Evolutionary conservation across 2,797 vertebrate genomes (phyloP).

Genomic region (Echiichthys vipera): DNA sequence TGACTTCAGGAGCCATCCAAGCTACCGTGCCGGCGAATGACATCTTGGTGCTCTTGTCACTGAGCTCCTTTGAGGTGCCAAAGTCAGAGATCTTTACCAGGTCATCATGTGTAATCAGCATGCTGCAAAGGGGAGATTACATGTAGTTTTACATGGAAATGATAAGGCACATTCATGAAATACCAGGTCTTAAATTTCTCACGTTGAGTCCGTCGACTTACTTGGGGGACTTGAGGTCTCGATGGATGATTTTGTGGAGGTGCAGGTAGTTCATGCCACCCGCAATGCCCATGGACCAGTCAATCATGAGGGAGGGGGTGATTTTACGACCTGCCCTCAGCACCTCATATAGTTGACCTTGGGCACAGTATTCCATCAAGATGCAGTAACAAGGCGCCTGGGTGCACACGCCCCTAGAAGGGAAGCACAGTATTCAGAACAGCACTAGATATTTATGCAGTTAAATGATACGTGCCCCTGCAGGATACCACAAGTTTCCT

Average conservation of each 20-base stretch:
- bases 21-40: slow-evolving; percentile 97
- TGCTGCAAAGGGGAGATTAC: slow-evolving; percentile 79
- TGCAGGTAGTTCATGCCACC: slow-evolving; percentile 99
- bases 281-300: slow-evolving; percentile 98
- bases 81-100: slow-evolving; percentile 99
- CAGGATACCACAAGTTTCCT: slow-evolving; percentile 62
- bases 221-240: slow-evolving; percentile 98
- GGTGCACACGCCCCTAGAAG: slow-evolving; percentile 93
- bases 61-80: slow-evolving; percentile 95
- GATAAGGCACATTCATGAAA: not conserved
- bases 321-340: slow-evolving; percentile 94
- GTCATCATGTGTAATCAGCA: slow-evolving; percentile 97
- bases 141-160: not conserved
- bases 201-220: slow-evolving; percentile 69
- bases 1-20: slow-evolving; percentile 99
- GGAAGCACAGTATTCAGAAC: slow-evolving; percentile 21
- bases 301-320: slow-evolving; percentile 93
- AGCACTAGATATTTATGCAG: slow-evolving; percentile 3
- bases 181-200: not conserved
- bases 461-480: slow-evolving; percentile 16
- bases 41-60: slow-evolving; percentile 99
- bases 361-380: slow-evolving; percentile 98
- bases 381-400: slow-evolving; percentile 98
- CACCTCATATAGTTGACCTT: slow-evolving; percentile 97
- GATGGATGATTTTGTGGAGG: slow-evolving; percentile 98